phyloP scores from a whole-genome alignment of 1,140 invertebrate genomes.

The Lasioglossum albipes region DNA sequence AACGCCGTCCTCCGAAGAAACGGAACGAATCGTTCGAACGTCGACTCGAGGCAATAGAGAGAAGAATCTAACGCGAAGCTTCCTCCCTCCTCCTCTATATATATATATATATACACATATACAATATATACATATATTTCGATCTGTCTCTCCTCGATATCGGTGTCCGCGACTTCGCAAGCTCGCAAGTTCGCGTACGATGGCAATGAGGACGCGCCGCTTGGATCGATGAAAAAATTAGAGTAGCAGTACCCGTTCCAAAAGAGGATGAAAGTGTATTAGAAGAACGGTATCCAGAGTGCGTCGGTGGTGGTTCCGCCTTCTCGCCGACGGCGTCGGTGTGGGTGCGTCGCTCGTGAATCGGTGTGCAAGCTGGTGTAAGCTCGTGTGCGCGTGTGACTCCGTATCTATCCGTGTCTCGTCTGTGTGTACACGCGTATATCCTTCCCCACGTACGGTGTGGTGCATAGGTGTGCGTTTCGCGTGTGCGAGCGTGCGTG shows the following conservation, averaged over 20 bases:
- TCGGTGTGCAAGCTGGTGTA: not conserved
- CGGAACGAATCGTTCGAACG: not conserved
- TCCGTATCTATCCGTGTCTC: no score
- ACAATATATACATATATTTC: no score
- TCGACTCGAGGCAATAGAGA: not conserved
- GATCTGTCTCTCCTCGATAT: not conserved
- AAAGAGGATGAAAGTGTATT: constrained; percentile 32
- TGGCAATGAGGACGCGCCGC: constrained; percentile 40
- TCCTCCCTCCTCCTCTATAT: no score
- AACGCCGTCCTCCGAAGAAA: constrained; percentile 5
- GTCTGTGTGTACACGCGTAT: not conserved
- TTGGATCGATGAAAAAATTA: constrained; percentile 39
- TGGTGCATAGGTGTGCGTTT: not conserved
- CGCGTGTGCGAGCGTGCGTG: not conserved
- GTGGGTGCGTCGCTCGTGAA: not conserved
- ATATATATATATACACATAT: no score
- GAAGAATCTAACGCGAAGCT: not conserved
- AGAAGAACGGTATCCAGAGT: constrained; percentile 9
- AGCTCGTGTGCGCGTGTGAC: no score
- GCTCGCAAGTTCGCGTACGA: not conserved
- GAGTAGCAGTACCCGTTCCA: constrained; percentile 4
- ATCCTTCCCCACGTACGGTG: not conserved
- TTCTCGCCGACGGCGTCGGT: not conserved
- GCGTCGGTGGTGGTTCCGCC: constrained; percentile 4
- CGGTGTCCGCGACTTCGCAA: not conserved